phyloP scores from a whole-genome alignment of 1,140 invertebrate genomes.

The Micrasema longulum region DNA sequence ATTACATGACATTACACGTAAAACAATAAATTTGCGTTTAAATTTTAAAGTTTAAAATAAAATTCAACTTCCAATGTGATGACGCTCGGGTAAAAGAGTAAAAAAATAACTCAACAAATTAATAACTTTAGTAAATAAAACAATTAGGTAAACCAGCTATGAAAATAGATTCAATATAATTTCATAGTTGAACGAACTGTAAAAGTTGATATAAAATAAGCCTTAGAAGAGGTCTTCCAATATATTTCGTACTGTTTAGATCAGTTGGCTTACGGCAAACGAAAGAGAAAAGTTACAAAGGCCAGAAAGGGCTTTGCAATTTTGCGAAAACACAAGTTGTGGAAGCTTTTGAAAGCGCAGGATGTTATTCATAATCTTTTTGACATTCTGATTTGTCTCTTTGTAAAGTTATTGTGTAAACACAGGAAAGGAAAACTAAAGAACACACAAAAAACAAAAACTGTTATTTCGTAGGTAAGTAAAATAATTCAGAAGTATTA shows the following conservation, averaged over 20 bases:
- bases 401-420: not conserved
- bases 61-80: too few species aligned
- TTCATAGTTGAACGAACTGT: not conserved
- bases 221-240: not conserved
- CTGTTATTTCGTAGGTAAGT: not conserved
- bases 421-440: too few species aligned
- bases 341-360: conserved; percentile 34
- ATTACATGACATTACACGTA: too few species aligned
- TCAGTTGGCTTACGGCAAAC: conserved; percentile 12
- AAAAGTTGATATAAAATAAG: not conserved
- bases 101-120: too few species aligned
- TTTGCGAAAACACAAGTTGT: conserved; percentile 28
- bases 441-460: too few species aligned
- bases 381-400: conserved; percentile 18
- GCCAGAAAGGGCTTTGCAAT: conserved; percentile 19
- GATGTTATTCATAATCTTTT: conserved; percentile 35
- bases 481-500: not conserved
- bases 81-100: too few species aligned
- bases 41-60: too few species aligned
- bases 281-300: conserved; percentile 16
- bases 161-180: too few species aligned
- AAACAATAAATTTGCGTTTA: too few species aligned
- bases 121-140: too few species aligned
- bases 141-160: too few species aligned
- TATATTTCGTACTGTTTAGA: not conserved